phyloP scores from a whole-genome alignment of 2,888 invertebrate species.

The Chymomyza fuscimana region DNA sequence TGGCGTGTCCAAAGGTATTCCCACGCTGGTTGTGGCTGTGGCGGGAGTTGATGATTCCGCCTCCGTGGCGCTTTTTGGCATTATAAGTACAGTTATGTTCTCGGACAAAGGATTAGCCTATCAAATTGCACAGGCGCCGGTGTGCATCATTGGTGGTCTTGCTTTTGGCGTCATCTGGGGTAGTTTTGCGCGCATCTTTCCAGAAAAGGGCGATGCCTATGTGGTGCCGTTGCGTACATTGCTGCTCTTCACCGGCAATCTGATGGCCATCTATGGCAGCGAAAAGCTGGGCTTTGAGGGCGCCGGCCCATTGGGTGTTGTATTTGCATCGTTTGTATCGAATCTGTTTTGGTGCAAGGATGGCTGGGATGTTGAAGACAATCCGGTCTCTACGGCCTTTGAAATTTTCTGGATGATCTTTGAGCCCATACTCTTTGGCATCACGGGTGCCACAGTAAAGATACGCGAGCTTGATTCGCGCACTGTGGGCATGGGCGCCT shows the following conservation, averaged over 20 bases:
- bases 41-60: slow-evolving; percentile 97
- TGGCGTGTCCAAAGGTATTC: slow-evolving; percentile 96
- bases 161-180: slow-evolving; percentile 91
- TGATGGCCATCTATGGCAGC: slow-evolving; percentile 92
- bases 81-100: slow-evolving; percentile 93
- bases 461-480: slow-evolving; percentile 86
- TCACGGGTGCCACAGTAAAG: slow-evolving; percentile 95
- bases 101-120: slow-evolving; percentile 86
- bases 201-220: slow-evolving; percentile 90
- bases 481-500: slow-evolving; percentile 86
- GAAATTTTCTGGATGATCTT: slow-evolving; percentile 97
- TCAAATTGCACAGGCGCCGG: slow-evolving; percentile 86
- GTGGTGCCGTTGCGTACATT: slow-evolving; percentile 89
- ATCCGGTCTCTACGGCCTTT: slow-evolving; percentile 92
- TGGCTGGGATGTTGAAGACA: slow-evolving; percentile 92
- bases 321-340: slow-evolving; percentile 90
- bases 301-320: slow-evolving; percentile 89
- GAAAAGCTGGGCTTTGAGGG: slow-evolving; percentile 87
- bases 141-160: slow-evolving; percentile 89
- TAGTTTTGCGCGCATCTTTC: slow-evolving; percentile 88
- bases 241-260: slow-evolving; percentile 89
- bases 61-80: slow-evolving; percentile 96
- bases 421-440: slow-evolving; percentile 95
- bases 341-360: slow-evolving; percentile 90
- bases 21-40: slow-evolving; percentile 96